phyloP scores from a whole-genome alignment of 2,888 invertebrate species.

The Tanytarsus gracilentus region DNA sequence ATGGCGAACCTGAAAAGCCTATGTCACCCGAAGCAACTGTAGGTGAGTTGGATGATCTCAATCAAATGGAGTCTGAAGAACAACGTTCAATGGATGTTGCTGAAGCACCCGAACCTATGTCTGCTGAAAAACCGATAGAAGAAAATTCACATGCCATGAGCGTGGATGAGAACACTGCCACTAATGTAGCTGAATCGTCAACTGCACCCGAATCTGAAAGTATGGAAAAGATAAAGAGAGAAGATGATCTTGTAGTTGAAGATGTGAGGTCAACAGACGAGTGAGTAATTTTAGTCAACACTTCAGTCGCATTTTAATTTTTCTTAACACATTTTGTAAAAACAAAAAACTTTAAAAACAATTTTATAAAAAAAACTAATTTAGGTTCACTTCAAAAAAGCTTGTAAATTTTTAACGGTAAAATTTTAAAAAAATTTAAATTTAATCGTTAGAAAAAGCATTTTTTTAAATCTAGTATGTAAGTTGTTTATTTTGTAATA shows the following conservation, averaged over 20 bases:
- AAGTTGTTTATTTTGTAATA: background rate
- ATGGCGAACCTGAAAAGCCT: background rate
- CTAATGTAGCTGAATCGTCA: background rate
- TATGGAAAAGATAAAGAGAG: background rate
- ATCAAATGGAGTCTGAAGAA: background rate
- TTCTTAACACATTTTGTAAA: background rate
- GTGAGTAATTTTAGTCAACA: slow-evolving; percentile 20
- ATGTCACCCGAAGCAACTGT: slow-evolving; percentile 14
- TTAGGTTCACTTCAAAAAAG: no score
- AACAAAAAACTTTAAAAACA: background rate
- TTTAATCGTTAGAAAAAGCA: background rate
- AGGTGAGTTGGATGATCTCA: slow-evolving; percentile 13
- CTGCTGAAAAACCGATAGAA: no score
- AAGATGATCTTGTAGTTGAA: slow-evolving; percentile 25
- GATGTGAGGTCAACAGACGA: slow-evolving; percentile 23
- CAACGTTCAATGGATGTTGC: background rate
- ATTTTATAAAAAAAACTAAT: background rate
- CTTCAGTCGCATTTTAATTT: background rate
- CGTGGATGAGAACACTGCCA: background rate
- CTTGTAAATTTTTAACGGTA: background rate
- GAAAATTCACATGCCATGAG: background rate
- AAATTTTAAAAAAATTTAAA: background rate
- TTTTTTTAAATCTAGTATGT: no score
- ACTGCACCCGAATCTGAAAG: background rate
- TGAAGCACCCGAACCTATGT: background rate